Percentiles rank a stretch among this genome's conserved stretches.
phyloP scores from a whole-genome alignment of 30 jellyfish, hydroid and myxozoan species.

The Turritopsis dohrnii region DNA sequence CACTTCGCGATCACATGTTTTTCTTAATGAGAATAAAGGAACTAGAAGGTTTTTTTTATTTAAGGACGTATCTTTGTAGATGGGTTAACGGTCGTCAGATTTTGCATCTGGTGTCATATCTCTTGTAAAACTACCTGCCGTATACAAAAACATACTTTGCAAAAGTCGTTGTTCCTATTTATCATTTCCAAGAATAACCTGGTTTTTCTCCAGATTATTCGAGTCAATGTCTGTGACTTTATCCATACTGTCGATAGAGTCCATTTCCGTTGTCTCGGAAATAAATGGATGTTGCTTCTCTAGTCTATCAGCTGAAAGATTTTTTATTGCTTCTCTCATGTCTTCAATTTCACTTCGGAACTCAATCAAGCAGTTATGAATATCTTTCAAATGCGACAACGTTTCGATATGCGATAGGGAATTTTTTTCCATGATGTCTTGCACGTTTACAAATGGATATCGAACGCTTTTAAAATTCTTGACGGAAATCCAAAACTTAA shows the following conservation, averaged over 20 bases:
- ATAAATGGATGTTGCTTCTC: background rate
- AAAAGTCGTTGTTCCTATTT: background rate
- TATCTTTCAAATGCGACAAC: constrained; percentile 7
- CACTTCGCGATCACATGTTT: background rate
- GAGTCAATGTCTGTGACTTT: background rate
- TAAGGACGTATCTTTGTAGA: no score
- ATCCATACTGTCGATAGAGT: background rate
- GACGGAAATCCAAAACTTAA: background rate
- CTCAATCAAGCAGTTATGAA: constrained; percentile 7
- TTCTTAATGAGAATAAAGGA: background rate
- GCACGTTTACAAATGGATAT: constrained; percentile 29
- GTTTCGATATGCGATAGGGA: constrained; percentile 10
- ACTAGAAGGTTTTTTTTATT: no score
- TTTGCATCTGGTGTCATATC: no score
- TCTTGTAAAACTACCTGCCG: no score
- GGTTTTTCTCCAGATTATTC: background rate
- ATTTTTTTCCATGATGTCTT: constrained; percentile 29
- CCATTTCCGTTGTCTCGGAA: background rate
- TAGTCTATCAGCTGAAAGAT: background rate
- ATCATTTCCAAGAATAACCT: background rate
- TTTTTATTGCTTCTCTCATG: background rate
- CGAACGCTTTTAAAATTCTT: constrained; percentile 22
- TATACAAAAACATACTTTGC: no score
- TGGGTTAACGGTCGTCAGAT: no score
- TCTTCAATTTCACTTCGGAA: constrained; percentile 8